Evolutionary conservation across 1,140 invertebrate species (phyloP).

Genomic region (Drosophila jambulina): DNA sequence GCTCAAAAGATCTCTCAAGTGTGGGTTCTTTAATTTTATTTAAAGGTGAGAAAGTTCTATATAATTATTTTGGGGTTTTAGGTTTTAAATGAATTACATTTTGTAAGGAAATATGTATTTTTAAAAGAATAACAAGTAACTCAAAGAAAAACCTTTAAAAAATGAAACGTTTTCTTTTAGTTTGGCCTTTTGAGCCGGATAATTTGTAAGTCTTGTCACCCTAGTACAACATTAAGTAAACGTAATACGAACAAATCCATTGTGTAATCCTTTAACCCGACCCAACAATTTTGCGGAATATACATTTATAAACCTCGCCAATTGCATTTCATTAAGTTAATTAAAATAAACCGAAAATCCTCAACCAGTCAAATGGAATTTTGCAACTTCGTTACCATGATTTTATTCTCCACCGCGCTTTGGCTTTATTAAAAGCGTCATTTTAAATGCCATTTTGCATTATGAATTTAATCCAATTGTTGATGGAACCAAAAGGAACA

Average conservation of each 20-base stretch:
- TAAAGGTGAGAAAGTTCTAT: background rate
- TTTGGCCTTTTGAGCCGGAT: no score
- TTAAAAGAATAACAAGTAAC: background rate
- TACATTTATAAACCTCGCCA: slow-evolving; percentile 26
- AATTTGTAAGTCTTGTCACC: no score
- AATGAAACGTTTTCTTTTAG: no score
- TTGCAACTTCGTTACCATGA: slow-evolving; percentile 35
- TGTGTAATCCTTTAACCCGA: slow-evolving; percentile 28
- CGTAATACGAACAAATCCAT: background rate
- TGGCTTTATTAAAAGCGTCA: slow-evolving; percentile 62
- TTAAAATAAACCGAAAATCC: slow-evolving; percentile 72
- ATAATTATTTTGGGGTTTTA: background rate
- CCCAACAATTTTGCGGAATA: slow-evolving; percentile 9
- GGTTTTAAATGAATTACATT: background rate
- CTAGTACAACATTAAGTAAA: background rate
- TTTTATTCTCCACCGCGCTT: slow-evolving; percentile 12
- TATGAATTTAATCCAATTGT: slow-evolving; percentile 77
- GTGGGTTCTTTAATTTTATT: background rate
- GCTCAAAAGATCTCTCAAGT: background rate
- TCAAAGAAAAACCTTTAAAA: no score
- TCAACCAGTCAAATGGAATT: slow-evolving; percentile 55
- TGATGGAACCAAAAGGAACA: slow-evolving; percentile 16
- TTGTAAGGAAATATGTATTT: background rate
- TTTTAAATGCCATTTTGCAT: slow-evolving; percentile 75
- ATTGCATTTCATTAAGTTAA: slow-evolving; percentile 75